A percentile compares a stretch with the other conserved stretches of the same genome.
These are phyloP conservation scores for Sphaeramia orbicularis DNA, from an alignment of 2,797 vertebrate species.

Conservation along the genomic window DNA sequence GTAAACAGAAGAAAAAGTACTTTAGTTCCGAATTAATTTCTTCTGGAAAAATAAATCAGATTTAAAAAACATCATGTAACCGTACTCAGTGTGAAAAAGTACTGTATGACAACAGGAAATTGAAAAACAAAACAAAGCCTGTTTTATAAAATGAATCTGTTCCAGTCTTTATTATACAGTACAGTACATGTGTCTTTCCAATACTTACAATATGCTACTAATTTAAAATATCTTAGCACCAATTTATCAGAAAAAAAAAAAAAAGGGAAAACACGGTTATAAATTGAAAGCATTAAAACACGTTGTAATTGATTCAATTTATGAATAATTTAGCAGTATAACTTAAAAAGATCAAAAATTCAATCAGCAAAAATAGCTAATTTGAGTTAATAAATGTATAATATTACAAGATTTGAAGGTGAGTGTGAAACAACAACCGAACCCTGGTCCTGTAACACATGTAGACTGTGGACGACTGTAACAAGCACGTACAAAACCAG, in stretches of 20 bases:
- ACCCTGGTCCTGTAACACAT: slow-evolving; percentile 13
- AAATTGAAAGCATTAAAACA: slow-evolving; percentile 39
- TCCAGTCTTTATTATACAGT: slow-evolving; percentile 85
- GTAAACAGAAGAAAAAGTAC: no score
- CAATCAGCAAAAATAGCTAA: slow-evolving; percentile 22
- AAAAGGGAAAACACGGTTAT: slow-evolving; percentile 12
- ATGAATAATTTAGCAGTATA: slow-evolving; percentile 82
- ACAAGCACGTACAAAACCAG: slow-evolving; percentile 50
- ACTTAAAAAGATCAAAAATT: slow-evolving; percentile 48
- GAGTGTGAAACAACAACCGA: slow-evolving; percentile 13
- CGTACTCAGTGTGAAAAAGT: no score
- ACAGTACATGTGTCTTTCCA: slow-evolving; percentile 75
- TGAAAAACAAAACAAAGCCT: slow-evolving; percentile 41
- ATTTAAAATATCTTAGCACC: slow-evolving; percentile 81
- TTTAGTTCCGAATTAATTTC: no score
- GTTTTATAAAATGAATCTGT: slow-evolving; percentile 80
- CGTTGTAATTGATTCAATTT: slow-evolving; percentile 50
- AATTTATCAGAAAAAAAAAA: slow-evolving; percentile 56
- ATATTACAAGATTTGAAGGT: slow-evolving; percentile 4
- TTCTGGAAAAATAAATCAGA: no score
- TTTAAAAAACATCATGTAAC: no score
- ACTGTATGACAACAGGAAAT: no score
- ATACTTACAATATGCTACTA: slow-evolving; percentile 75
- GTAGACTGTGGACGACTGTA: slow-evolving; percentile 7
- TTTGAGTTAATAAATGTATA: slow-evolving; percentile 25